phyloP scores from a whole-genome alignment of 2,113 vertebrate genomes.

The Protobothrops flavoviridis region DNA sequence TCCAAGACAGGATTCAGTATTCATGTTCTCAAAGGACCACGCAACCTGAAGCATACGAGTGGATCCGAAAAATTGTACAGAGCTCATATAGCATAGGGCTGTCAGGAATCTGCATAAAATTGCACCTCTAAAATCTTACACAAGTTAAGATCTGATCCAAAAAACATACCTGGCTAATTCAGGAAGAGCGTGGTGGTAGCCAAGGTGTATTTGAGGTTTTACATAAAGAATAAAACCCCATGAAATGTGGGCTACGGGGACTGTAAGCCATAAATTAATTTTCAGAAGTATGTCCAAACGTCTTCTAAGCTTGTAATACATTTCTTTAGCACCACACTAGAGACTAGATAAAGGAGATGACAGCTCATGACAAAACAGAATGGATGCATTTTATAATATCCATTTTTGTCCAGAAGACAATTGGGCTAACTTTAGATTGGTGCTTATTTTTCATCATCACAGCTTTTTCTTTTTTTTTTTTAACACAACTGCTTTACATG shows the following conservation, averaged over 20 bases:
- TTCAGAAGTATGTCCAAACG: background rate
- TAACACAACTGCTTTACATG: background rate
- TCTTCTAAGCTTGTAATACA: background rate
- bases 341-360: background rate
- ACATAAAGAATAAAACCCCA: background rate
- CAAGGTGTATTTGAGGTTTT: background rate
- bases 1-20: background rate
- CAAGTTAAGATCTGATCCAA: background rate
- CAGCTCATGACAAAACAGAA: background rate
- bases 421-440: background rate
- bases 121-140: background rate
- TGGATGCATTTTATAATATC: conserved; percentile 3
- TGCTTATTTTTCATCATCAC: background rate
- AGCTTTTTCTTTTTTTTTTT: background rate
- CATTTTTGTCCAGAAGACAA: background rate
- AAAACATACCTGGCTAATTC: background rate
- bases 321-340: background rate
- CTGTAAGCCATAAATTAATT: background rate
- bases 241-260: conserved; percentile 20
- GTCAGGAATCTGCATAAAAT: background rate
- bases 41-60: background rate
- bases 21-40: background rate
- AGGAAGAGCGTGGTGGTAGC: background rate
- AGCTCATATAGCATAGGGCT: background rate
- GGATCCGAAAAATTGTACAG: background rate